phyloP scores from a whole-genome alignment of 2,888 invertebrate species.

The Selenia dentaria region DNA sequence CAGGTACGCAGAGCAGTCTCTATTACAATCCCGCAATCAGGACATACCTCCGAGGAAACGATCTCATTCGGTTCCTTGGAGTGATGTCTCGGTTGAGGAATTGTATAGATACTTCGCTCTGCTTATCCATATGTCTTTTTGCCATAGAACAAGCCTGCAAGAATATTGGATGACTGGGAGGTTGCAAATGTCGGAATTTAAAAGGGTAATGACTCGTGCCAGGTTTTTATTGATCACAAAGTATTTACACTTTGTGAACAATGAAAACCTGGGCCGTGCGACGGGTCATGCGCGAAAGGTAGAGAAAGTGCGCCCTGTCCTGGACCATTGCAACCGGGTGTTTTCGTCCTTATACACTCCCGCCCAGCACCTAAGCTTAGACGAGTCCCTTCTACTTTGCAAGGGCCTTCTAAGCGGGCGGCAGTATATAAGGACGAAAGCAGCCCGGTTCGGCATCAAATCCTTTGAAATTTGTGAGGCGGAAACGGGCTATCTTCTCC shows the following conservation, averaged over 20 bases:
- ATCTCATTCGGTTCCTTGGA: slow-evolving; percentile 15
- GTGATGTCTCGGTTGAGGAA: slow-evolving; percentile 18
- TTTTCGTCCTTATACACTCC: slow-evolving; percentile 18
- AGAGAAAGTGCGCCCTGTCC: slow-evolving; percentile 20
- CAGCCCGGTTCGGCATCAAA: slow-evolving; percentile 41
- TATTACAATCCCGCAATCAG: slow-evolving; percentile 7
- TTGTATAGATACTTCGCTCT: not conserved
- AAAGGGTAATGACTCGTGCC: slow-evolving; percentile 13
- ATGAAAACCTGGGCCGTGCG: not conserved
- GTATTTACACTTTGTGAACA: slow-evolving; percentile 30
- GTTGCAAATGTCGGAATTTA: slow-evolving; percentile 22
- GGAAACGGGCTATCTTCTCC: slow-evolving; percentile 22
- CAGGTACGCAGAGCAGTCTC: slow-evolving; percentile 22
- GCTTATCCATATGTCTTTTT: not conserved
- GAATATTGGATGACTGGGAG: slow-evolving; percentile 26
- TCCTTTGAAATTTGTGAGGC: slow-evolving; percentile 41
- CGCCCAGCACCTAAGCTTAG: slow-evolving; percentile 9
- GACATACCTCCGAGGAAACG: slow-evolving; percentile 14
- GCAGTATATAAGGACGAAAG: slow-evolving; percentile 42
- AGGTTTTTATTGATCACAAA: slow-evolving; percentile 15
- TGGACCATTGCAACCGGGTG: slow-evolving; percentile 19
- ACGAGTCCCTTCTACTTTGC: slow-evolving; percentile 14
- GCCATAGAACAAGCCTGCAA: slow-evolving; percentile 4
- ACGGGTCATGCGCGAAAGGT: slow-evolving; percentile 9
- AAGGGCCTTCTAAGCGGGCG: slow-evolving; percentile 32